Evolutionary conservation across 2,888 invertebrate species (phyloP).

Genomic region (Drosophila nigritarsus): DNA sequence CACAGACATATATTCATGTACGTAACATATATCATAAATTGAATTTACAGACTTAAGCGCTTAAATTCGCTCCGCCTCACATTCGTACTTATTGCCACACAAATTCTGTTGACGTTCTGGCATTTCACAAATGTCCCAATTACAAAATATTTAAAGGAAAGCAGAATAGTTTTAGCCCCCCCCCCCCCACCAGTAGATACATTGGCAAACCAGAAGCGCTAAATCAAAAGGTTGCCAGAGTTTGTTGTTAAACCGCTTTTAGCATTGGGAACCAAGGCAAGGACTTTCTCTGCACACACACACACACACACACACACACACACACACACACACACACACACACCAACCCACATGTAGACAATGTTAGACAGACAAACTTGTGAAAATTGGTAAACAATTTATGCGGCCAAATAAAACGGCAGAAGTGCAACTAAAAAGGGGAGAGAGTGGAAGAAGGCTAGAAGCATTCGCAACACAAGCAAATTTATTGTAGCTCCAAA

Average conservation of each 20-base stretch:
- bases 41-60: background rate
- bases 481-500: constrained; percentile 65
- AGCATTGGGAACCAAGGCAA: constrained; percentile 56
- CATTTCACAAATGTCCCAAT: constrained; percentile 47
- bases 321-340: constrained; percentile 10
- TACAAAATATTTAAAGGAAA: constrained; percentile 39
- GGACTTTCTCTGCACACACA: constrained; percentile 28
- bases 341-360: constrained; percentile 4
- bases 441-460: constrained; percentile 10
- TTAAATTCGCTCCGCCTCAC: background rate
- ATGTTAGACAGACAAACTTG: constrained; percentile 49
- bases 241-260: constrained; percentile 63
- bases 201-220: constrained; percentile 28
- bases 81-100: background rate
- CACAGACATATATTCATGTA: background rate
- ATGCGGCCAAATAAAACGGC: constrained; percentile 78
- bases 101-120: constrained; percentile 25
- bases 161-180: constrained; percentile 2
- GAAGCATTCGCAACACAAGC: constrained; percentile 56
- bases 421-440: constrained; percentile 24
- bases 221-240: constrained; percentile 62
- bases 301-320: constrained; percentile 9
- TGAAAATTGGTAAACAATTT: constrained; percentile 81
- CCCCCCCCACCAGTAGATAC: constrained; percentile 4
- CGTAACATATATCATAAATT: background rate